Conservation (phyloP, 2,113 vertebrate genomes). For the Nesoenas mayeri region DNA sequence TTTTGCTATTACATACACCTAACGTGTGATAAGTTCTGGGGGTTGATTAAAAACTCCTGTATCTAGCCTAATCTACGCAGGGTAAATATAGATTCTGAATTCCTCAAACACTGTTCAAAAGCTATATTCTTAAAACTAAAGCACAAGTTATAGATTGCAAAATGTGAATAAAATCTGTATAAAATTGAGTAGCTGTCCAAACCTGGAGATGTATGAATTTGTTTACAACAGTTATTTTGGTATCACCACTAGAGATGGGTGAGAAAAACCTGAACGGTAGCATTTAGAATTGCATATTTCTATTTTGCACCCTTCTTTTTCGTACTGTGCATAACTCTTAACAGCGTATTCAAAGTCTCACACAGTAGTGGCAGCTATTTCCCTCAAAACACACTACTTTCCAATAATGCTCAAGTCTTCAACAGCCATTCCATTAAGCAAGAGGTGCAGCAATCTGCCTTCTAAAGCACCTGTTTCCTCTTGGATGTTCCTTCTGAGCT, state of each 20-base stretch:
- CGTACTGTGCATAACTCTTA: neutral
- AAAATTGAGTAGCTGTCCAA: neutral
- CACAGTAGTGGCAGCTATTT: neutral
- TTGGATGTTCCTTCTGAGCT: neutral
- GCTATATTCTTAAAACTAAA: neutral
- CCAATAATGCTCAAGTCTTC: neutral
- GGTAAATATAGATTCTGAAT: neutral
- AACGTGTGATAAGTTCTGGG: fast-evolving
- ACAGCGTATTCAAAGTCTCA: neutral
- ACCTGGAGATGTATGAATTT: neutral
- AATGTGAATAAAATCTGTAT: neutral
- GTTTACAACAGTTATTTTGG: neutral
- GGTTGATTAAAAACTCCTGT: neutral
- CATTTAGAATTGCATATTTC: neutral
- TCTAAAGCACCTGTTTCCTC: neutral
- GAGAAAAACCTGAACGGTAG: neutral
- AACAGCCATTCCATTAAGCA: neutral
- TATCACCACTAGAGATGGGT: neutral
- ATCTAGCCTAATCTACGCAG: neutral
- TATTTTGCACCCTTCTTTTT: neutral
- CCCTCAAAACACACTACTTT: neutral
- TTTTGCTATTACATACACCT: neutral
- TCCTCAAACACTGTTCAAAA: neutral
- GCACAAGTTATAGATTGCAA: neutral
- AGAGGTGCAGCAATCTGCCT: neutral